Evolutionary conservation across 2,797 vertebrate genomes (phyloP), one percentile per base, ranked within the genome.

Genomic region (Microtus agrestis): DNA sequence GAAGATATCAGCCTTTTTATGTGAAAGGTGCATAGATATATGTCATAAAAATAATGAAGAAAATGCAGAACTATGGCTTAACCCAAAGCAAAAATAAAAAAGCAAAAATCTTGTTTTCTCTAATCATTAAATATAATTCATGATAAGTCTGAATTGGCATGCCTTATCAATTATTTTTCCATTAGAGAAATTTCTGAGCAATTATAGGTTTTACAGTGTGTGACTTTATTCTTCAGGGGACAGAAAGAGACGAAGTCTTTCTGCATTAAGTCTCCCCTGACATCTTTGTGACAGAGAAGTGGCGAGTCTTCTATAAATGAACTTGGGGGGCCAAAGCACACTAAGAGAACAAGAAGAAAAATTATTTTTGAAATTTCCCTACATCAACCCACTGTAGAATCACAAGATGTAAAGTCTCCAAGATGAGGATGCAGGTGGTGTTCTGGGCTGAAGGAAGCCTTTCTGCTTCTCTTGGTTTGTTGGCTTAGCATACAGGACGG

Each of bases 1-100:
- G 67, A 73, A 94, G 96, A 97, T 94, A 97, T 97, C 97, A 96
- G 81, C 46, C 19, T 27, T 29, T 17, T 91, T 43, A 40, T 5
- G 19, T 40, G 48, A 80, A 59, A 71, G 25, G 0, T 76, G 15
- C 78, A 19, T 56, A 13, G 48, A 84, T 48, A 1, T 34, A 69
- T 13, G n/a, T 71, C 25, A 74, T 86, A 34, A 89, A 79, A 84
- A 89, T 5, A 40, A 19, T 5, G 2, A 67, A 92, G 85, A 19
- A 94, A 91, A 79, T 14, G 19, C 40, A 4, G 12, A 81, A 92
- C 82, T 81, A n/a, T 14, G 23, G 34, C 37, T 43, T 48, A 94
- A 69, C 63, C 54, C n/a, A 87, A 93, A 92, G 85, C 67, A 79
- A 91, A 90, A 93, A 5, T 27, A 51, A 51, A 46, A 87, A 59